A percentile compares a stretch with the other conserved stretches of the same genome.
These are phyloP conservation scores for Drosophila picticornis DNA, from an alignment of 2,888 invertebrate genomes.

Conservation along the genomic window DNA sequence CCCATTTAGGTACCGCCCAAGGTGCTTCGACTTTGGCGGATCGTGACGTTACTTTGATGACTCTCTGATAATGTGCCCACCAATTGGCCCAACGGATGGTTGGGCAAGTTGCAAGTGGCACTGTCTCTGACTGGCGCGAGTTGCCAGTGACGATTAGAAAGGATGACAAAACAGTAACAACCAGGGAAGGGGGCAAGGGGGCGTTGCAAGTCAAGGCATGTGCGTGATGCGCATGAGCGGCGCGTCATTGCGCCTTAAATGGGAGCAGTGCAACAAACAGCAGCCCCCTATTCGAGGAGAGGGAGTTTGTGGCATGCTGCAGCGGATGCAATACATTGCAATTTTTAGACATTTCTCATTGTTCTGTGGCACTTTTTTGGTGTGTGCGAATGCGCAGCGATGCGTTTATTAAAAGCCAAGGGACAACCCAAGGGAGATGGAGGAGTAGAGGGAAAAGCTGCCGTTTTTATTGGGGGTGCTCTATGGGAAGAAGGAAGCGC, in stretches of 20 bases:
- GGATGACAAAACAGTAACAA: conserved; percentile 55
- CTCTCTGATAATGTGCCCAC: conserved; percentile 65
- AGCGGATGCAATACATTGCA: conserved; percentile 51
- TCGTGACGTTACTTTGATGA: conserved; percentile 53
- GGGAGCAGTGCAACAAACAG: conserved; percentile 59
- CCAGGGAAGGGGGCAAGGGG: not conserved
- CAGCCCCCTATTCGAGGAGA: conserved; percentile 34
- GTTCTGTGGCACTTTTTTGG: conserved; percentile 54
- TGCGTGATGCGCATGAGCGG: conserved; percentile 79
- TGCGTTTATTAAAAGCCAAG: conserved; percentile 69
- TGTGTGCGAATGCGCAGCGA: conserved; percentile 66
- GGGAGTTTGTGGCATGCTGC: conserved; percentile 1
- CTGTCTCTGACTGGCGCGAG: conserved; percentile 41
- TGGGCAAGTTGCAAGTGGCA: conserved; percentile 33
- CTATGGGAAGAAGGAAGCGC: conserved; percentile 35
- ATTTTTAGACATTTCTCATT: conserved; percentile 75
- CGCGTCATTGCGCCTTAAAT: conserved; percentile 79
- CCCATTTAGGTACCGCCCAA: conserved; percentile 42
- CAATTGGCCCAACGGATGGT: conserved; percentile 60
- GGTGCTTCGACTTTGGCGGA: conserved; percentile 37
- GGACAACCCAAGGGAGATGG: conserved; percentile 3
- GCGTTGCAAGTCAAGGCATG: conserved; percentile 46
- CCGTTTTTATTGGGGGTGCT: conserved; percentile 58
- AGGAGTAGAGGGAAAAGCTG: not conserved
- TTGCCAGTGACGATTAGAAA: conserved; percentile 63